Conservation (phyloP, 2,797 vertebrate species). For the Champsocephalus gunnari region DNA sequence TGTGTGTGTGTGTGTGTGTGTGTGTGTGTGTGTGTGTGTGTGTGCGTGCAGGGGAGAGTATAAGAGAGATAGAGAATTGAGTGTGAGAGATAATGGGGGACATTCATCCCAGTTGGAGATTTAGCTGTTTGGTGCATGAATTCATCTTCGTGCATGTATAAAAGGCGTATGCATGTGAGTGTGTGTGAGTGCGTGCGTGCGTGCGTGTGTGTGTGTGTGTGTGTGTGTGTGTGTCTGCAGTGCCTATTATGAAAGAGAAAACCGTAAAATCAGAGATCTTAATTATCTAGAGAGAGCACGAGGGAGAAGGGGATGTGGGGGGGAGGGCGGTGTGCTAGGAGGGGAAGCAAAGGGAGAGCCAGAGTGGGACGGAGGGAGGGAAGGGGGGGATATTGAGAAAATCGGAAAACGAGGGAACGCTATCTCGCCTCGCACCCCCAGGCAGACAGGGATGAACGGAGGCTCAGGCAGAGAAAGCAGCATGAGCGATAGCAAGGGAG, state of each 20-base stretch:
- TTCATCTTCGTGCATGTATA: slow-evolving; percentile 65
- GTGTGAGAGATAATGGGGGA: slow-evolving; percentile 40
- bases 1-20: background rate
- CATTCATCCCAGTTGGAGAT: slow-evolving; percentile 56
- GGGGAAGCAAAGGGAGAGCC: slow-evolving; percentile 23
- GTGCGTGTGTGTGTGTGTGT: slow-evolving; percentile 4
- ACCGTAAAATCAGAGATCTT: slow-evolving; percentile 83
- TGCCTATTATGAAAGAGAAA: slow-evolving; percentile 80
- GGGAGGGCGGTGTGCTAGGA: slow-evolving; percentile 18
- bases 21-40: background rate
- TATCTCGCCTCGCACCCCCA: slow-evolving; percentile 55
- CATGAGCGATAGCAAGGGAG: slow-evolving; percentile 59
- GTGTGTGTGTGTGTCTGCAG: slow-evolving; percentile 70
- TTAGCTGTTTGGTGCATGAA: slow-evolving; percentile 46
- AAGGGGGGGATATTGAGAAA: slow-evolving; percentile 28
- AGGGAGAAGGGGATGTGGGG: slow-evolving; percentile 28
- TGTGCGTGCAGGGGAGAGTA: slow-evolving; percentile 4
- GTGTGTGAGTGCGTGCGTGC: too few relatives aligned
- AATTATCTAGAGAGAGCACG: slow-evolving; percentile 79
- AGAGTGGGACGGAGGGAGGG: slow-evolving; percentile 13
- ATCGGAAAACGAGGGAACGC: slow-evolving; percentile 60
- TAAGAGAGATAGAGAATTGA: slow-evolving; percentile 40
- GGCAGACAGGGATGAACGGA: slow-evolving; percentile 69
- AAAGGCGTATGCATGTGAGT: slow-evolving; percentile 28
- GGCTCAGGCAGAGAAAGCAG: slow-evolving; percentile 60